A percentile compares a stretch with the other conserved stretches of the same genome.
These are phyloP conservation scores for Tangara arthus DNA, from an alignment of 2,797 vertebrate genomes.

Conservation along the genomic window DNA sequence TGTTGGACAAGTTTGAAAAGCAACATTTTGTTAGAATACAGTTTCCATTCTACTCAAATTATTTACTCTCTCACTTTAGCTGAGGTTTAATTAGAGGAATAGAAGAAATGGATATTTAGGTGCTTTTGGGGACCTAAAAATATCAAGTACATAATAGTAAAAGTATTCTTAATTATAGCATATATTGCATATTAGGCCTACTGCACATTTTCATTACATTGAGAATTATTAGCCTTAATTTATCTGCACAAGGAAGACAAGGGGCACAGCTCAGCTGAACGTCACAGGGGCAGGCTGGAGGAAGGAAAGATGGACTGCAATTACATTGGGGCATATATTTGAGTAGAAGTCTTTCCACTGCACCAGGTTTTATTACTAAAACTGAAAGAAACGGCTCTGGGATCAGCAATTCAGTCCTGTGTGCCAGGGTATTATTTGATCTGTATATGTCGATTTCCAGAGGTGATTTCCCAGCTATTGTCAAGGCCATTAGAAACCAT, in stretches of 20 bases:
- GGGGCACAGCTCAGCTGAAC: not conserved
- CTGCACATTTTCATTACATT: not conserved
- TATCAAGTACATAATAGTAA: not conserved
- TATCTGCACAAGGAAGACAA: not conserved
- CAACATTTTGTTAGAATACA: not conserved
- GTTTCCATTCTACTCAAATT: not conserved
- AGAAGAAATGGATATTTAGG: not conserved
- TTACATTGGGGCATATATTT: accelerated
- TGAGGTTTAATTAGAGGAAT: not conserved
- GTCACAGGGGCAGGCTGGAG: not conserved
- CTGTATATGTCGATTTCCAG: not conserved
- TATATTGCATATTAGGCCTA: not conserved
- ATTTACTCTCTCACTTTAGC: not conserved
- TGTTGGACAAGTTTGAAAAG: not conserved
- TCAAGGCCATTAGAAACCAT: not conserved
- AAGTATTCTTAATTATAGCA: not conserved
- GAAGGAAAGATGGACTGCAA: not conserved
- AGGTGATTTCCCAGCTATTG: not conserved
- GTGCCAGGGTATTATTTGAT: not conserved
- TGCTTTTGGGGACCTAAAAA: not conserved
- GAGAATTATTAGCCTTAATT: not conserved
- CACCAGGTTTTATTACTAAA: not conserved
- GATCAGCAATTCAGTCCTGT: not conserved
- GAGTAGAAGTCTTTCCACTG: not conserved
- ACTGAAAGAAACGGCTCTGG: not conserved